These are phyloP conservation scores for Himalopsyche phryganea DNA, from an alignment of 1,140 invertebrate species.

Conservation along the genomic window DNA sequence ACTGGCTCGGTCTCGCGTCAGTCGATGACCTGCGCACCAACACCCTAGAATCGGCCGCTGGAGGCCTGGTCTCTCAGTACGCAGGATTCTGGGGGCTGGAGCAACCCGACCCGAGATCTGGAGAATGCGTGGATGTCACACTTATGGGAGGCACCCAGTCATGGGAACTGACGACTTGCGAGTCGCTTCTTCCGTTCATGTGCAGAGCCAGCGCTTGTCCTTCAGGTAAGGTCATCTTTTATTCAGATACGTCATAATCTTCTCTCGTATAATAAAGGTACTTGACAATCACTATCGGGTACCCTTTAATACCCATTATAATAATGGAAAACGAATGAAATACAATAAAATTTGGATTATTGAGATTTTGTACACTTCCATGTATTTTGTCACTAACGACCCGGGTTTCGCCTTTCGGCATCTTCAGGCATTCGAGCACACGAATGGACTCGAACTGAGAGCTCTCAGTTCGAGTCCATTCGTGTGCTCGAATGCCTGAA, in stretches of 20 bases:
- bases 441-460: too few relatives aligned
- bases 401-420: too few relatives aligned
- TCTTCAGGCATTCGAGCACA: too few relatives aligned
- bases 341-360: too few relatives aligned
- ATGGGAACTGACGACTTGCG: conserved; percentile 91
- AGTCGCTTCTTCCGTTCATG: conserved; percentile 90
- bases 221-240: conserved; percentile 62
- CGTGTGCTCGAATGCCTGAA: too few relatives aligned
- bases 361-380: too few relatives aligned
- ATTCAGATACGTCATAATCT: too few relatives aligned
- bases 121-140: conserved; percentile 82
- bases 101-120: conserved; percentile 81
- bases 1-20: conserved; percentile 85
- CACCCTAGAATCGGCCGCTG: conserved; percentile 88
- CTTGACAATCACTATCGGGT: too few relatives aligned
- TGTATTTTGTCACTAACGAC: too few relatives aligned
- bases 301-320: too few relatives aligned
- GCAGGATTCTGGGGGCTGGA: conserved; percentile 84
- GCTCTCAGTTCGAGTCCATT: too few relatives aligned
- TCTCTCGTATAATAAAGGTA: too few relatives aligned
- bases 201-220: conserved; percentile 90
- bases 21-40: conserved; percentile 90
- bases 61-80: conserved; percentile 87
- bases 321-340: not conserved
- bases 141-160: conserved; percentile 79